Evolutionary conservation across 2,888 invertebrate species (phyloP).

Genomic region (Heterodera filipjevi): DNA sequence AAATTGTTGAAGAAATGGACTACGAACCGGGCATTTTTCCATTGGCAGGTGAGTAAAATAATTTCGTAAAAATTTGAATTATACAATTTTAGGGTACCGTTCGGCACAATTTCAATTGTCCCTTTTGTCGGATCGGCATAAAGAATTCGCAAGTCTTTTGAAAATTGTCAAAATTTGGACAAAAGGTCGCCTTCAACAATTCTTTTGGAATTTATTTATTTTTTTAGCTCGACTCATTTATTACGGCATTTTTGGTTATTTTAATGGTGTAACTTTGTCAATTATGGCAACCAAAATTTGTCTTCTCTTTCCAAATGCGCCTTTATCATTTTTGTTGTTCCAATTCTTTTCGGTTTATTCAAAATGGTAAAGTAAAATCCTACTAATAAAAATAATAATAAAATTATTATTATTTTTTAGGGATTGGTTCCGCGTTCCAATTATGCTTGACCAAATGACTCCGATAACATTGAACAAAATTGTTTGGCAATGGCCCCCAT

Average conservation of each 20-base stretch:
- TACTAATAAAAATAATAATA: background rate
- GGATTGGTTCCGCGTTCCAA: background rate
- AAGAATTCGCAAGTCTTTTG: background rate
- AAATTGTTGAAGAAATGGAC: background rate
- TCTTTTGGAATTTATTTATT: background rate
- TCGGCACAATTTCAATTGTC: slow-evolving; percentile 1
- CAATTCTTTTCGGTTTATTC: background rate
- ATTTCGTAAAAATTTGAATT: background rate
- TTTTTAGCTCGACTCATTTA: background rate
- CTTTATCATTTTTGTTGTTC: background rate
- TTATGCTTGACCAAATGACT: background rate
- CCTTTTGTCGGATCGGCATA: background rate
- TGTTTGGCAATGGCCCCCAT: too few relatives aligned
- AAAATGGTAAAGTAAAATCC: background rate
- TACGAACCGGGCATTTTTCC: background rate
- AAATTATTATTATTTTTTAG: background rate
- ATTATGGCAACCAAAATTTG: slow-evolving; percentile 6
- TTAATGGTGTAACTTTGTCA: background rate
- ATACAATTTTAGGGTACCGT: background rate
- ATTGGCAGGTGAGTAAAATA: background rate
- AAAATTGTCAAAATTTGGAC: background rate
- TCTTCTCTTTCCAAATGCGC: slow-evolving; percentile 6
- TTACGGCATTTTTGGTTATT: background rate
- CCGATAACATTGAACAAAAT: too few relatives aligned
- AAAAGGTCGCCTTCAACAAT: background rate